Evolutionary conservation across 2,113 vertebrate species (phyloP).

Genomic region (Misgurnus mizolepis): DNA sequence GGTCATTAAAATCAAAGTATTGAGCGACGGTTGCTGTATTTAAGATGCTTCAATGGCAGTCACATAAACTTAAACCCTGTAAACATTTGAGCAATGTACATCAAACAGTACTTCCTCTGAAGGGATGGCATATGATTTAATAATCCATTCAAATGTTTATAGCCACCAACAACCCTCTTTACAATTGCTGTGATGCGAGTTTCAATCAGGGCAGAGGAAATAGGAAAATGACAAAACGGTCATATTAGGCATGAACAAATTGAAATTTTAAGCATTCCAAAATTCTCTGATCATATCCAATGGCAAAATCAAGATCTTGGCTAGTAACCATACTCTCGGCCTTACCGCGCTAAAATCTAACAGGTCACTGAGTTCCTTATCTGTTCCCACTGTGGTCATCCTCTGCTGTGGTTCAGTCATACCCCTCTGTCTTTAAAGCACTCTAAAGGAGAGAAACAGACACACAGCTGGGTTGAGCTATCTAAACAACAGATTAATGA

Average conservation of each 20-base stretch:
- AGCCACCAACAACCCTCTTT: slow-evolving; percentile 6
- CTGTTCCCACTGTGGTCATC: slow-evolving; percentile 96
- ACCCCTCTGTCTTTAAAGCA: slow-evolving; percentile 83
- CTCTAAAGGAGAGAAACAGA: slow-evolving; percentile 76
- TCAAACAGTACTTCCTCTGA: not conserved
- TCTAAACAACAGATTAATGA: slow-evolving; percentile 24
- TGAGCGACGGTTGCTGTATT: not conserved
- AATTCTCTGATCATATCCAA: too few relatives aligned
- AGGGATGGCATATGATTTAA: slow-evolving; percentile 6
- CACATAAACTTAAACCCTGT: not conserved
- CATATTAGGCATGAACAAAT: too few relatives aligned
- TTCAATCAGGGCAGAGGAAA: not conserved
- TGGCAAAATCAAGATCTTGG: not conserved
- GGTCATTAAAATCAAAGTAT: not conserved
- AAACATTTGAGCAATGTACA: not conserved
- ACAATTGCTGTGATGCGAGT: not conserved
- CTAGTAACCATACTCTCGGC: slow-evolving; percentile 50
- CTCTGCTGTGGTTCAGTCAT: slow-evolving; percentile 96
- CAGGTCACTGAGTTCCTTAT: slow-evolving; percentile 99
- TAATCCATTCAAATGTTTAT: slow-evolving; percentile 28
- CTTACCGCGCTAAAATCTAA: slow-evolving; percentile 99
- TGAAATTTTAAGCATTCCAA: too few relatives aligned
- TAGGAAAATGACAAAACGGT: not conserved
- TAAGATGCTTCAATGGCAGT: not conserved
- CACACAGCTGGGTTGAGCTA: not conserved